Evolutionary conservation across 2,888 invertebrate species (phyloP), one percentile per base, ranked within the genome.

Genomic region (Phyllotreta cruciferae): DNA sequence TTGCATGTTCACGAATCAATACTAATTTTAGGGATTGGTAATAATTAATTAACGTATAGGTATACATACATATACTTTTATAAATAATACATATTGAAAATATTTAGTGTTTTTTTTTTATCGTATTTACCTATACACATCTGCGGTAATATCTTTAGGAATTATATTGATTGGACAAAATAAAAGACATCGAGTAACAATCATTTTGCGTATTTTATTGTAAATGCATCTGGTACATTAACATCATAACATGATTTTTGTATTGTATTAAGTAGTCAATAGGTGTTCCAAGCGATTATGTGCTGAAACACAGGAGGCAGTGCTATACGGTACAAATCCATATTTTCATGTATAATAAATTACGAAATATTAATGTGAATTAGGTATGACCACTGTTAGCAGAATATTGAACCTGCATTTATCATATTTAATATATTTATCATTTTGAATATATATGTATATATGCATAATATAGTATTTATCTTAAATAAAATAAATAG

Each of bases 211-310:
- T 80, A 79, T 80, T 81, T 81, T 81, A 80, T 81, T 81, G 81
- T 81, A 81, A 81, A 81, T 81, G 80, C 80, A 78, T 81, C 78
- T 79, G 75, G 78, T 81, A 81, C 80, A 81, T 81, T 80, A 82
- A 81, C 80, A 81, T 79, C 79, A 79, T 81, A 80, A 81, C 80
- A 81, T 80, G 78, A 80, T 80, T 72, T 66, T 70, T 70, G 63
- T 77, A 79, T 79, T 80, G 75, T 78, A 77, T 77, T 79, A 78
- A 79, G 78, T 81, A 81, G 79, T 81, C 80, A 80, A 80, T 80
- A 79, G 75, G 80, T 81, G 81, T 81, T 81, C 79, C 81, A 80
- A 81, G 81, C 81, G 77, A 77, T 80, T 80, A 78, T 78, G 81
- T 80, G 80, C 78, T 80, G 80, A 81, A 81, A 81, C 81, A 81